Conservation (phyloP, 2,888 invertebrate genomes). For the Zaprionus bogoriensis region DNA sequence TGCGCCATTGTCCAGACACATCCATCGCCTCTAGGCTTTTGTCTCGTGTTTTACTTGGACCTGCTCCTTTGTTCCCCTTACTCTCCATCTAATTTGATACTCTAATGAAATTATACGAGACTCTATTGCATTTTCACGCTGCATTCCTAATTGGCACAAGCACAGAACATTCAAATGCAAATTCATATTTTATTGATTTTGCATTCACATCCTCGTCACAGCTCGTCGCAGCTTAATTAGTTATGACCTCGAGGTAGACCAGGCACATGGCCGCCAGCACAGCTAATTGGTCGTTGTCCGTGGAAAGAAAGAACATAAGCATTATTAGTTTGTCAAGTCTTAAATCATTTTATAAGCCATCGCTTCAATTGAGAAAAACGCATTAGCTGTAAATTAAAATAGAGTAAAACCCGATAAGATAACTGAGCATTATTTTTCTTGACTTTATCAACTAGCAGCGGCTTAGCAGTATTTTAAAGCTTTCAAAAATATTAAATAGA, state of each 20-base stretch:
- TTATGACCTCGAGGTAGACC: neutral
- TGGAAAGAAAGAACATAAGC: no score
- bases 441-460: no score
- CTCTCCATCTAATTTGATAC: conserved; percentile 38
- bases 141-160: conserved; percentile 36
- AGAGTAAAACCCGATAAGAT: no score
- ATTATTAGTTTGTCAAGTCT: no score
- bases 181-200: conserved; percentile 34
- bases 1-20: conserved; percentile 48
- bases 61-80: neutral
- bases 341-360: no score
- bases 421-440: no score
- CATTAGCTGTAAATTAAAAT: no score
- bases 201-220: no score
- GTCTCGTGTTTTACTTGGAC: conserved; percentile 1
- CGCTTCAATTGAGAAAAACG: no score
- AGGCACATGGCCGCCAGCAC: neutral
- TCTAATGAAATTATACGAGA: conserved; percentile 57
- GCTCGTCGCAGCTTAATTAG: neutral
- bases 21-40: conserved; percentile 50
- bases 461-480: no score
- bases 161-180: conserved; percentile 11
- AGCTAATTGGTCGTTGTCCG: neutral
- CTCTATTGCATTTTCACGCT: conserved; percentile 35
- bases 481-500: no score